Conservation (phyloP, 2,113 vertebrate genomes). For the Antechinus flavipes region DNA sequence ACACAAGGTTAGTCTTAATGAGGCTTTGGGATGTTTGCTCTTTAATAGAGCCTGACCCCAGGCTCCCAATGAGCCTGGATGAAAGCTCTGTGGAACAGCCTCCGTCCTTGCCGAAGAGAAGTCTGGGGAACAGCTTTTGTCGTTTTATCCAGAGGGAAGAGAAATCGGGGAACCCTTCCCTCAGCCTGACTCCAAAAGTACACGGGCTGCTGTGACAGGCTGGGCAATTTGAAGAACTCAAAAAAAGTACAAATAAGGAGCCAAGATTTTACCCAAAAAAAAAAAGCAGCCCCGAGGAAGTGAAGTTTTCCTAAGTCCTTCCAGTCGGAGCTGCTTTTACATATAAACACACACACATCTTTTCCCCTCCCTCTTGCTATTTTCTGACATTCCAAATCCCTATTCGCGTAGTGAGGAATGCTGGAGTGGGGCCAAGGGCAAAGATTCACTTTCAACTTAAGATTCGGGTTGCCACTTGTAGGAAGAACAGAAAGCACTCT, state of each 20-base stretch:
- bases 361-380: conserved; percentile 80
- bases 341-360: conserved; percentile 76
- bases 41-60: conserved; percentile 42
- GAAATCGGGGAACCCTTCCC: neutral
- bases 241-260: conserved; percentile 81
- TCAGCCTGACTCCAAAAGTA: conserved; percentile 13
- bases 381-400: conserved; percentile 87
- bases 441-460: conserved; percentile 87
- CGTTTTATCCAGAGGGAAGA: conserved; percentile 53
- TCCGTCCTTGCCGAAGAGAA: conserved; percentile 33
- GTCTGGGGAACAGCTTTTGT: conserved; percentile 31
- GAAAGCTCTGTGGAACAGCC: conserved; percentile 54
- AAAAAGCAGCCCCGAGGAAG: conserved; percentile 79
- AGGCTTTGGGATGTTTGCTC: conserved; percentile 31
- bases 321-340: conserved; percentile 77
- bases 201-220: conserved; percentile 62
- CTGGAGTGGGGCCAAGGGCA: conserved; percentile 87
- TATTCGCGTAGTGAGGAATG: conserved; percentile 86
- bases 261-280: conserved; percentile 63
- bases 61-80: conserved; percentile 36
- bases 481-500: conserved; percentile 59
- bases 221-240: conserved; percentile 57
- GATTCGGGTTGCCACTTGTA: conserved; percentile 83
- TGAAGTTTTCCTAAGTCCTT: conserved; percentile 82
- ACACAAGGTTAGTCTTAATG: conserved; percentile 42